Percentiles rank a stretch among this genome's conserved stretches.
phyloP scores from a whole-genome alignment of 2,888 invertebrate genomes.

The Andrena bucephala region DNA sequence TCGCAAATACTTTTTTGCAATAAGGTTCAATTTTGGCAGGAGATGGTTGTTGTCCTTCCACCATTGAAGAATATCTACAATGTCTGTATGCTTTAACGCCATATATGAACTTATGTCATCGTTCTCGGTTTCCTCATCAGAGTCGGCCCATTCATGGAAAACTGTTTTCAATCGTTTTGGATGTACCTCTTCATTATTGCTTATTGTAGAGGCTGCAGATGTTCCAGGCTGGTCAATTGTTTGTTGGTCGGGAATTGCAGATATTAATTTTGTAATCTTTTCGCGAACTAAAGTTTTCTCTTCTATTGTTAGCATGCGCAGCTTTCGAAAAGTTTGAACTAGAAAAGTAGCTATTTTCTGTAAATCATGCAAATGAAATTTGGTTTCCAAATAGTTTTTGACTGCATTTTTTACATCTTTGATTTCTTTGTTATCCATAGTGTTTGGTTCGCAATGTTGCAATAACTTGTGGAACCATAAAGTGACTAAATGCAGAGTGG shows the following conservation, averaged over 20 bases:
- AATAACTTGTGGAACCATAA: background rate
- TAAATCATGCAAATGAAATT: background rate
- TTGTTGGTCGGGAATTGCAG: too few species aligned
- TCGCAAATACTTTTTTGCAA: slow-evolving; percentile 8
- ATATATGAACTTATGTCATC: too few species aligned
- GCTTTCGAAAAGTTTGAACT: background rate
- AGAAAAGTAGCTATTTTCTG: background rate
- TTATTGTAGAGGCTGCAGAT: too few species aligned
- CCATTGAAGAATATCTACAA: too few species aligned
- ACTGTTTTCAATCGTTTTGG: too few species aligned
- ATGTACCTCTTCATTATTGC: too few species aligned
- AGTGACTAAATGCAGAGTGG: background rate
- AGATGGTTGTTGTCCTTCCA: background rate
- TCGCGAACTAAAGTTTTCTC: background rate
- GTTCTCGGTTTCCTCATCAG: too few species aligned
- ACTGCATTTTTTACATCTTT: background rate
- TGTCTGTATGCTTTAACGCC: too few species aligned
- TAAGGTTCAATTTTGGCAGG: background rate
- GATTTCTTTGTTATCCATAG: background rate
- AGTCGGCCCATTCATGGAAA: too few species aligned
- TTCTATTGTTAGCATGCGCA: background rate
- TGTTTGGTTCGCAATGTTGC: background rate
- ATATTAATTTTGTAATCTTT: too few species aligned
- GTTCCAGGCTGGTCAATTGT: too few species aligned
- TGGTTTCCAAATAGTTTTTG: background rate